These are phyloP conservation scores for Oasisia sp. DNA, from an alignment of 2,888 invertebrate species.

Conservation along the genomic window DNA sequence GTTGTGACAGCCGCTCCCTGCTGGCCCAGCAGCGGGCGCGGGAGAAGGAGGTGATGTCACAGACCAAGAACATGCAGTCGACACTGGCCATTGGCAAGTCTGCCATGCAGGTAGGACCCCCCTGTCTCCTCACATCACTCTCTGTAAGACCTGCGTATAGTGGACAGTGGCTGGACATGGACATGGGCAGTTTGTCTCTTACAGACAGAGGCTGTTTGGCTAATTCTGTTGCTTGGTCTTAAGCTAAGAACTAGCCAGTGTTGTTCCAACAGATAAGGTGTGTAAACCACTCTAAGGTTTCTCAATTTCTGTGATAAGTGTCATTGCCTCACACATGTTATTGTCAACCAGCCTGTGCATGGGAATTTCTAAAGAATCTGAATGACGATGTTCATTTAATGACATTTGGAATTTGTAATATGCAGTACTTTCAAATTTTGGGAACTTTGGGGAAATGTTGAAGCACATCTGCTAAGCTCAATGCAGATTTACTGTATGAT, in stretches of 20 bases:
- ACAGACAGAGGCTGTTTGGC: background rate
- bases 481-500: too few relatives aligned
- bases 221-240: conserved; percentile 13
- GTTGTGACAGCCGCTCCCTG: conserved; percentile 55
- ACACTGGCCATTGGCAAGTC: conserved; percentile 59
- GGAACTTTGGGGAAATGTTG: too few relatives aligned
- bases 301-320: conserved; percentile 20
- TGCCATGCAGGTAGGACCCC: conserved; percentile 56
- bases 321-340: conserved; percentile 14
- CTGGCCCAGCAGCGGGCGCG: conserved; percentile 62
- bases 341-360: background rate
- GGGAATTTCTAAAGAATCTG: background rate
- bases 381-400: too few relatives aligned
- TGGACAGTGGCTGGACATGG: background rate
- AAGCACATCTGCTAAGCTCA: too few relatives aligned
- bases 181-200: background rate
- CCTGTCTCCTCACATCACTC: background rate
- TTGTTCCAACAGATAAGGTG: background rate
- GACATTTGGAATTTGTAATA: too few relatives aligned
- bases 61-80: conserved; percentile 56
- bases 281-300: background rate
- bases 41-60: conserved; percentile 58
- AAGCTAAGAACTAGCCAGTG: conserved; percentile 18
- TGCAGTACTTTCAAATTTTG: too few relatives aligned
- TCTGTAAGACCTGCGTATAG: conserved; percentile 14